Base-by-base conservation (phyloP, 2,113 vertebrate genomes). In the Philantomba maxwellii region DNA sequence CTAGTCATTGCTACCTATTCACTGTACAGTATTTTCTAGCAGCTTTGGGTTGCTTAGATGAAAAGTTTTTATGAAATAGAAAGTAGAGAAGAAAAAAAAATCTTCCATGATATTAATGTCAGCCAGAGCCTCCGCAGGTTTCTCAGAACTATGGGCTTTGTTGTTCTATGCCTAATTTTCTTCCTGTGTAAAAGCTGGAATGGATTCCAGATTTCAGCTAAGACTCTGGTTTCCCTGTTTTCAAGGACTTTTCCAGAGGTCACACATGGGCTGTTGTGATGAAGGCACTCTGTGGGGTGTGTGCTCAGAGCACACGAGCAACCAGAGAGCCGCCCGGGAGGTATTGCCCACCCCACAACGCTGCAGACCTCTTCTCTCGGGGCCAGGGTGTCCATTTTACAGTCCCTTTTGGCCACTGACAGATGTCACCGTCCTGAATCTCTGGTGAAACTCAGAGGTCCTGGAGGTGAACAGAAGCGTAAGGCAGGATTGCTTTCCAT, bases 181-280 rank as follows among this genome's bases (percentile, higher is more conserved):
- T 98, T 98, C 97, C 97, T 98, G 97, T 98, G 89, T 92, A 58
- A 97, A 95, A 87, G 66, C 91, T 91, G 91, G 92, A 98, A 98
- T 97, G 98, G 95, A 98, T 98, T 98, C 98, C 97, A 98, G 93
- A 98, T 98, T 98, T 98, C 90, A 55, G 49, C 30, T 2, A 45
- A 85, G 97, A 96, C 91, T 98, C 98, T 97, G 94, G 85, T 97
- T 98, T 98, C 95, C 95, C 87, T 98, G 13, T 98, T 97, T 96
- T 95, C 98, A 98, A 95, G 97, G 97, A 73, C 97, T 94, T 90
- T 96, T 98, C 90, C 94, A 93, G 39, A 87, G 97, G 16, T 84
- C 97, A 97, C 96, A 57, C 93, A 51, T 58, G 88, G 93, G 96
- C 96, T 97, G 30, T 98, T 98, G 96, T 96, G 78, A 97, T 97